phyloP scores from a whole-genome alignment of 2,888 invertebrate species.

The Syrista parreyssii region DNA sequence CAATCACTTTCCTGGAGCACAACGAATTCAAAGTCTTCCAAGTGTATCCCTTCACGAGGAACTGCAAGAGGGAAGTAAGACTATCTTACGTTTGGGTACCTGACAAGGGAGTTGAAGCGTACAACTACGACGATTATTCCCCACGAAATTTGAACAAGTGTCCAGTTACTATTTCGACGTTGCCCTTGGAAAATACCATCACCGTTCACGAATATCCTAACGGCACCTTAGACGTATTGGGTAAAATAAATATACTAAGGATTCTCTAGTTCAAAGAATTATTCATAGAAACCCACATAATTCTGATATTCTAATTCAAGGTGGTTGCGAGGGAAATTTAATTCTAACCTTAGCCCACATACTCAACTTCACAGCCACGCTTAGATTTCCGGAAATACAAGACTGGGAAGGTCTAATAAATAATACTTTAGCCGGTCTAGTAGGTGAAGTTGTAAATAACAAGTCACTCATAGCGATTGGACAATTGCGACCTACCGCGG shows the following conservation, averaged over 20 bases:
- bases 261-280: no score
- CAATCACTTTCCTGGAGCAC: background rate
- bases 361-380: background rate
- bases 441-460: background rate
- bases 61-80: background rate
- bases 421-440: background rate
- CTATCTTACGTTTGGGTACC: background rate
- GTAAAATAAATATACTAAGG: background rate
- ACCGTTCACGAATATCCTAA: background rate
- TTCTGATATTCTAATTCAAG: background rate
- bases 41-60: background rate
- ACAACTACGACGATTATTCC: background rate
- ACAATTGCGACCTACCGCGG: background rate
- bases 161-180: background rate
- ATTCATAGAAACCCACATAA: background rate
- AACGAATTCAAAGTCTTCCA: background rate
- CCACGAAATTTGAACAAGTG: background rate
- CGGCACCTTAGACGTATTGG: background rate
- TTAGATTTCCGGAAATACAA: background rate
- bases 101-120: background rate
- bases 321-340: background rate
- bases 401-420: background rate
- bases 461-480: background rate
- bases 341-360: background rate
- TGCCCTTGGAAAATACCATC: background rate